These are phyloP conservation scores for Mastomys natalensis DNA, from an alignment of 2,113 vertebrate species.

Conservation along the genomic window DNA sequence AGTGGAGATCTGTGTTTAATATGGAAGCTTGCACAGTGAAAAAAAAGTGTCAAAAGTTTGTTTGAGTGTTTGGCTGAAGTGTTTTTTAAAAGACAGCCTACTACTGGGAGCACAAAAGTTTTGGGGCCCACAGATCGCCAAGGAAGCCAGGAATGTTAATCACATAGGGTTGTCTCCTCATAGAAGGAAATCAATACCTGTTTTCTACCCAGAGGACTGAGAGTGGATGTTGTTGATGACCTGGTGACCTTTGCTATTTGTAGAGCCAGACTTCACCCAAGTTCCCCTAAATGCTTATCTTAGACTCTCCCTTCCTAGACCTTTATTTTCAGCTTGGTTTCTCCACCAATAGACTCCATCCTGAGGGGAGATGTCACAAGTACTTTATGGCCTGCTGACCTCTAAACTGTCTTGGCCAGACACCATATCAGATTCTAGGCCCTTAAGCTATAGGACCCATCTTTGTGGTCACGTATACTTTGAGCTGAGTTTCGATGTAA, in stretches of 20 bases:
- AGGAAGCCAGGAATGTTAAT: neutral
- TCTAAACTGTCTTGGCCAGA: neutral
- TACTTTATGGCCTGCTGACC: neutral
- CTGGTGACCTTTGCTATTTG: neutral
- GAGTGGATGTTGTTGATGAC: neutral
- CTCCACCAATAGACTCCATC: neutral
- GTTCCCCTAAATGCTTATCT: neutral
- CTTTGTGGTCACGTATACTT: neutral
- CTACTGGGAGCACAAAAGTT: neutral
- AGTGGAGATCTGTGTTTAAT: neutral
- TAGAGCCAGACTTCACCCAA: neutral
- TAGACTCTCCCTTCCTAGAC: neutral
- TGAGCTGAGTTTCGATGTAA: neutral
- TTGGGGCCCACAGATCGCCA: neutral
- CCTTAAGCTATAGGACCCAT: neutral
- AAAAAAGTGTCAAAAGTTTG: neutral
- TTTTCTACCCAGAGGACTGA: neutral
- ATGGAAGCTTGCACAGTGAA: neutral
- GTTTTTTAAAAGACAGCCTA: neutral
- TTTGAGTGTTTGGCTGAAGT: neutral
- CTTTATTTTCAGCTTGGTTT: neutral
- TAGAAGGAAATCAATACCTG: neutral
- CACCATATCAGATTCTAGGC: neutral
- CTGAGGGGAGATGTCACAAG: neutral
- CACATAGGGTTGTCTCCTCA: neutral